Percentiles rank a stretch among this genome's conserved stretches.
These are phyloP conservation scores for Trypoxylus dichotomus DNA, from an alignment of 1,140 invertebrate genomes.

Conservation along the genomic window DNA sequence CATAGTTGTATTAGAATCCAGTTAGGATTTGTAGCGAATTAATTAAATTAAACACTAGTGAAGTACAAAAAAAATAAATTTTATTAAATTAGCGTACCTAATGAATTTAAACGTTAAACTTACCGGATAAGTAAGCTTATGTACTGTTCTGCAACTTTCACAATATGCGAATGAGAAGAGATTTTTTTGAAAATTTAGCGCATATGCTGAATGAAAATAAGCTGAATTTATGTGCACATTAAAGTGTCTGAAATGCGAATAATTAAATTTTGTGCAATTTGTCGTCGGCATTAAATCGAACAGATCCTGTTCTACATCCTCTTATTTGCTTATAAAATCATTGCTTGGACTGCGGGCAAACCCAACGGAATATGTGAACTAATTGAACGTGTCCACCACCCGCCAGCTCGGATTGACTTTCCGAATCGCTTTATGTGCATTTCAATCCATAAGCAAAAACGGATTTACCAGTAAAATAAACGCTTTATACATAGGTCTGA, in stretches of 20 bases:
- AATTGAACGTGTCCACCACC: background rate
- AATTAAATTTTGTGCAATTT: background rate
- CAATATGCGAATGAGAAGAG: background rate
- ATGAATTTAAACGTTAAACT: no score
- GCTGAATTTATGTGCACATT: background rate
- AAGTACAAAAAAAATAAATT: no score
- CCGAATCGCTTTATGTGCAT: no score
- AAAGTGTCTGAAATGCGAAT: background rate
- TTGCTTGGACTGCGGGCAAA: background rate
- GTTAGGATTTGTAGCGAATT: no score
- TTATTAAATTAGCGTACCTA: no score
- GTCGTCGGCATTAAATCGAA: background rate
- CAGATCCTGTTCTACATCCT: constrained; percentile 18
- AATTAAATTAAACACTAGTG: no score
- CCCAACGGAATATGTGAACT: background rate
- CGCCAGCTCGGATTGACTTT: background rate
- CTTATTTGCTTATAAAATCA: background rate
- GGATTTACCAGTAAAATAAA: background rate
- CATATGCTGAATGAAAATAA: background rate
- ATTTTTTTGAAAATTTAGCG: background rate
- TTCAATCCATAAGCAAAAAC: background rate
- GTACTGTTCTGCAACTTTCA: no score
- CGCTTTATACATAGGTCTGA: no score
- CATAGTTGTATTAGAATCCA: no score
- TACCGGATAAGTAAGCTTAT: no score